phyloP scores from a whole-genome alignment of 2,888 invertebrate genomes.

The Drosophila kanekoi region DNA sequence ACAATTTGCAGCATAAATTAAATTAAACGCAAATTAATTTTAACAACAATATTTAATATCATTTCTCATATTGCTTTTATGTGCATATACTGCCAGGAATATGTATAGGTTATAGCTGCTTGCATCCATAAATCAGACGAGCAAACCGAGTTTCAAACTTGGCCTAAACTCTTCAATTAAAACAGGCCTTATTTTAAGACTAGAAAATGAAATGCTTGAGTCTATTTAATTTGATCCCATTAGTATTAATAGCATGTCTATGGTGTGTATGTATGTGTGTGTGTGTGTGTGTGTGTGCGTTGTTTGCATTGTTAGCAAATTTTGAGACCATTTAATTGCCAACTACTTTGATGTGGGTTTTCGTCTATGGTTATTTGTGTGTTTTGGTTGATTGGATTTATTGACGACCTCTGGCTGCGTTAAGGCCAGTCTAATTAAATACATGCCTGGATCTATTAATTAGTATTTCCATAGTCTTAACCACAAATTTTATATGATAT shows the following conservation, averaged over 20 bases:
- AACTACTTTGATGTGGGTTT: conserved; percentile 22
- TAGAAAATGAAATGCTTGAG: conserved; percentile 5
- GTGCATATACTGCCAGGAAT: background rate
- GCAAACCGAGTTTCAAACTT: conserved; percentile 9
- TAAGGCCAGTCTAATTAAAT: background rate
- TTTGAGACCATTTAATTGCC: conserved; percentile 9
- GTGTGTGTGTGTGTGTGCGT: background rate
- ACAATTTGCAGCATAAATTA: conserved; percentile 59
- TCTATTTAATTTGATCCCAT: conserved; percentile 5
- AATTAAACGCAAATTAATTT: conserved; percentile 65
- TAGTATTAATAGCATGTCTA: conserved; percentile 3
- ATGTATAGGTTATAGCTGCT: background rate
- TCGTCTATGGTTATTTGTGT: background rate
- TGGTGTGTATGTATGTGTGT: background rate
- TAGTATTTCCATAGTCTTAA: background rate
- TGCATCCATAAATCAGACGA: conserved; percentile 12
- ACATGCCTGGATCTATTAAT: background rate
- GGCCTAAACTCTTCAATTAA: conserved; percentile 25
- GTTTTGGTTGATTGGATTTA: background rate
- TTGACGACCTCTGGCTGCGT: too few relatives aligned
- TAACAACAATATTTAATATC: conserved; percentile 35
- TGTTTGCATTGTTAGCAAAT: background rate
- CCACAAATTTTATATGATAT: background rate
- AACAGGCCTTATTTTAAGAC: conserved; percentile 8
- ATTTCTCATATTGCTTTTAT: conserved; percentile 12